Conservation (phyloP, 2,888 invertebrate genomes). For the Meliscaeva auricollis region DNA sequence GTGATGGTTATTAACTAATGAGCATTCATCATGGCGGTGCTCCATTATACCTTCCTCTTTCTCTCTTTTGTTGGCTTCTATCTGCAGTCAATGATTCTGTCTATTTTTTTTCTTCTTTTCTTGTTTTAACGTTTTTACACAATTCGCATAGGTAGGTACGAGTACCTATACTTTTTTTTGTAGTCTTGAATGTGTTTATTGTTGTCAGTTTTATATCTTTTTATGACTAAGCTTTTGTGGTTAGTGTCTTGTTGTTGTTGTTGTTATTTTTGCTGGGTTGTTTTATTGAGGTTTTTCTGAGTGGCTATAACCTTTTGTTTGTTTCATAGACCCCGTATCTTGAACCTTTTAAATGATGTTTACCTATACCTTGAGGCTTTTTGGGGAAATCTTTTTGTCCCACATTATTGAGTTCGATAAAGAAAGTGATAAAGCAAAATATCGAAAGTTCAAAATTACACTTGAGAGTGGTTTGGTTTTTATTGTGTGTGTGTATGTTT, state of each 20-base stretch:
- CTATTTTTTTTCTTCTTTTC: slow-evolving; percentile 5
- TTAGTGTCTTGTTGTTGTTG: slow-evolving; percentile 23
- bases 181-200: slow-evolving; percentile 36
- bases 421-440: slow-evolving; percentile 61
- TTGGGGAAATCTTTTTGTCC: slow-evolving; percentile 51
- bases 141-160: too few relatives aligned
- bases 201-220: slow-evolving; percentile 29
- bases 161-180: slow-evolving; percentile 29
- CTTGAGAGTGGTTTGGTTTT: background rate
- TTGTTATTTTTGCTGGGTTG: background rate
- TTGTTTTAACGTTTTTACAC: slow-evolving; percentile 37
- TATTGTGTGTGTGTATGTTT: background rate
- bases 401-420: slow-evolving; percentile 50
- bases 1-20: slow-evolving; percentile 73
- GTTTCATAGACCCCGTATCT: slow-evolving; percentile 27
- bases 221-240: slow-evolving; percentile 32
- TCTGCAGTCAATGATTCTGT: slow-evolving; percentile 28
- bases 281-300: slow-evolving; percentile 47
- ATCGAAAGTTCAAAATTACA: slow-evolving; percentile 27
- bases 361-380: slow-evolving; percentile 10
- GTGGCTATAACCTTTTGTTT: slow-evolving; percentile 46
- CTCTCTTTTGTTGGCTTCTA: background rate
- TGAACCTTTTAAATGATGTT: slow-evolving; percentile 22
- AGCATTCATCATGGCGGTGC: slow-evolving; percentile 59
- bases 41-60: slow-evolving; percentile 40